Percentiles rank a stretch among this genome's conserved stretches.
Conservation (phyloP, 2,113 vertebrate genomes). For the Pedetes capensis region DNA sequence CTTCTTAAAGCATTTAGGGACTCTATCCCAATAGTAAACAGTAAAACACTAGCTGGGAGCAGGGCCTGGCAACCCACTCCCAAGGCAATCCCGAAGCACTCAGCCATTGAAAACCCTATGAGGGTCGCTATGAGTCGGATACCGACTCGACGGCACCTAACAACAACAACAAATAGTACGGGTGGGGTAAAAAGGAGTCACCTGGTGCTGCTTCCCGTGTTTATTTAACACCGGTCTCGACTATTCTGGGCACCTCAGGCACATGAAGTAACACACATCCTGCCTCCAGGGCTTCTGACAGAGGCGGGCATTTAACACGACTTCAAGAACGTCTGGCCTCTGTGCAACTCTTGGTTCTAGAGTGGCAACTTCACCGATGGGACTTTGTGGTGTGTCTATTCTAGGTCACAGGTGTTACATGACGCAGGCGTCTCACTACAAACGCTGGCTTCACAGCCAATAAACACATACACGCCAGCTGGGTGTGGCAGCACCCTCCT, state of each 20-base stretch:
- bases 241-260: constrained; percentile 1
- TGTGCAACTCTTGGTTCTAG: constrained; percentile 14
- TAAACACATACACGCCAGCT: neutral
- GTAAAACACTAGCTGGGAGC: constrained; percentile 21
- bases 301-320: constrained; percentile 11
- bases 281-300: neutral
- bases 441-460: constrained; percentile 13
- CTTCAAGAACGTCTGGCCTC: constrained; percentile 2
- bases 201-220: neutral
- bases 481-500: too few species aligned
- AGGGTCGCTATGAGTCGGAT: too few species aligned
- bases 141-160: too few species aligned
- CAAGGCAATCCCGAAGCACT: too few species aligned
- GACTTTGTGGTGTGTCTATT: neutral
- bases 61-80: too few species aligned
- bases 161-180: neutral
- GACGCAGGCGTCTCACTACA: neutral
- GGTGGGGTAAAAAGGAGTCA: neutral
- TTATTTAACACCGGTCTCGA: neutral
- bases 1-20: constrained; percentile 6
- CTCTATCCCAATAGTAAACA: constrained; percentile 24
- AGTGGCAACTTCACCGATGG: neutral
- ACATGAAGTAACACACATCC: neutral
- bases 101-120: too few species aligned
- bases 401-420: neutral